Percentiles rank a stretch among this genome's conserved stretches.
Conservation (phyloP, 2,113 vertebrate genomes). For the Myotis brandtii region DNA sequence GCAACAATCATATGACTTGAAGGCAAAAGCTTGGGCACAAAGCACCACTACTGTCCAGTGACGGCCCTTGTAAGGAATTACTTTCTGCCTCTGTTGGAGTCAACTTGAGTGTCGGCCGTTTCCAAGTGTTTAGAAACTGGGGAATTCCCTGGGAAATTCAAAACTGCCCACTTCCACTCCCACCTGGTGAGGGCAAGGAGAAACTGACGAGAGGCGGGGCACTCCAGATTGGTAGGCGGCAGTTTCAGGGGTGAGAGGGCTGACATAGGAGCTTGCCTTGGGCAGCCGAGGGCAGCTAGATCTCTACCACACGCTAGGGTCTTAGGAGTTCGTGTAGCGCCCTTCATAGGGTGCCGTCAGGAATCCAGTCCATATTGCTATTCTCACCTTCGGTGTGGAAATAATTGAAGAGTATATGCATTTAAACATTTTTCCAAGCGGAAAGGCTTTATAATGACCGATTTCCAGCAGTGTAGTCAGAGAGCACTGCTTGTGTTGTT, state of each 20-base stretch:
- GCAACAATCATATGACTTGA: constrained; percentile 25
- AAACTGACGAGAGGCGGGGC: not conserved
- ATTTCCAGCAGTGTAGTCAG: not conserved
- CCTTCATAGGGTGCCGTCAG: not conserved
- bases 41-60: constrained; percentile 73
- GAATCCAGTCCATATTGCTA: not conserved
- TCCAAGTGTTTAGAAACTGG: not conserved
- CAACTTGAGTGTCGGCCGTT: not conserved
- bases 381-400: too few species aligned
- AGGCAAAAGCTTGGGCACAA: not conserved
- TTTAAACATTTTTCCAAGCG: not conserved
- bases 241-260: not conserved
- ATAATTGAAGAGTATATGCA: too few species aligned
- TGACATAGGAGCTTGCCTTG: too few species aligned
- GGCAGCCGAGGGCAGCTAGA: not conserved
- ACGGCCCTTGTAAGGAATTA: constrained; percentile 86
- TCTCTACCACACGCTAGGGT: not conserved
- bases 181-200: not conserved
- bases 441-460: not conserved
- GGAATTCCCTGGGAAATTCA: not conserved
- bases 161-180: not conserved
- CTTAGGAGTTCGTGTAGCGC: not conserved
- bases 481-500: not conserved
- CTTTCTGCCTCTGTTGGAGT: constrained; percentile 81
- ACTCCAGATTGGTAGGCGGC: not conserved